Evolutionary conservation across 92 coral and sea anemone species (phyloP).

Genomic region (Pocillopora meandrina): DNA sequence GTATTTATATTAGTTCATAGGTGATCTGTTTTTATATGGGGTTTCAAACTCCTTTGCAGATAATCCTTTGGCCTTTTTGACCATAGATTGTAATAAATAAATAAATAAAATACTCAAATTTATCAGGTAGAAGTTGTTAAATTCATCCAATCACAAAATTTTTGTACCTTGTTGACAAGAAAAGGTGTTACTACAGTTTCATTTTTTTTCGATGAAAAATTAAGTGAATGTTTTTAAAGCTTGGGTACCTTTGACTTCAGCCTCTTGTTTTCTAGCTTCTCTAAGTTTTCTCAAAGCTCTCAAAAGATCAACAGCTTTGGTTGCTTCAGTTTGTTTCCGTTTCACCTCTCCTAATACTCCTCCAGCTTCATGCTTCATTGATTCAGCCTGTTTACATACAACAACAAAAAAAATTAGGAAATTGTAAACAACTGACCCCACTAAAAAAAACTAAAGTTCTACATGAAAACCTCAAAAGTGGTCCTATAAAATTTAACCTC

Average conservation of each 20-base stretch:
- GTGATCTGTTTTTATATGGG: no score
- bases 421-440: no score
- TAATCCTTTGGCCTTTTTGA: no score
- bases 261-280: conserved; percentile 85
- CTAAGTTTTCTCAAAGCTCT: conserved; percentile 82
- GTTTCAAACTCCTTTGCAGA: no score
- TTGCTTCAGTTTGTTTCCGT: conserved; percentile 77
- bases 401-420: neutral
- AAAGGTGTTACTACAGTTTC: no score
- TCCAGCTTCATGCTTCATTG: conserved; percentile 93
- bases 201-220: neutral
- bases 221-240: neutral
- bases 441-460: neutral
- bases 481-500: no score
- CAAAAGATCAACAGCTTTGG: conserved; percentile 75
- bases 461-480: no score
- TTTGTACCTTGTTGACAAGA: no score
- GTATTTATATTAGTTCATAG: no score
- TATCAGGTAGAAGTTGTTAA: no score
- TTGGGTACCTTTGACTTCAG: conserved; percentile 82
- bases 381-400: conserved; percentile 56
- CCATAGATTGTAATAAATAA: neutral
- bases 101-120: neutral
- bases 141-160: no score
- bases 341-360: conserved; percentile 94